phyloP scores from a whole-genome alignment of 2,797 vertebrate species.

The Rhinophrynus dorsalis region DNA sequence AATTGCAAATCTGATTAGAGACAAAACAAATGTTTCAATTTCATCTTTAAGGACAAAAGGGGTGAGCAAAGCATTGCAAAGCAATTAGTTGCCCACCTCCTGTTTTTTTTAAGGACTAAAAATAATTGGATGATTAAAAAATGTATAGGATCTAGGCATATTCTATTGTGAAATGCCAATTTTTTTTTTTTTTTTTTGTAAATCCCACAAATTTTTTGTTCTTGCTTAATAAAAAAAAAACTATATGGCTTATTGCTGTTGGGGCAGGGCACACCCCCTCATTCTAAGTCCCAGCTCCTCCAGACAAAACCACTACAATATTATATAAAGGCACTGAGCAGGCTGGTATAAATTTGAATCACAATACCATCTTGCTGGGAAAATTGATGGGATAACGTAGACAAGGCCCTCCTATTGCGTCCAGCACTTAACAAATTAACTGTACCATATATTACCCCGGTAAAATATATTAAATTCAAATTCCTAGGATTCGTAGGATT shows the following conservation, averaged over 20 bases:
- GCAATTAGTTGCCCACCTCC: no score
- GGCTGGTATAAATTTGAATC: slow-evolving; percentile 41
- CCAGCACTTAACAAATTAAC: slow-evolving; percentile 11
- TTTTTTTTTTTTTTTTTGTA: no score
- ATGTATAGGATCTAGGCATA: no score
- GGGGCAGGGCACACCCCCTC: not conserved
- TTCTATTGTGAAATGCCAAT: no score
- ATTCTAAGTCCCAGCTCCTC: slow-evolving; percentile 35
- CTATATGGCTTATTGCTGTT: not conserved
- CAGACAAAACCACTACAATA: slow-evolving; percentile 23
- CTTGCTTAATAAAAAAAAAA: not conserved
- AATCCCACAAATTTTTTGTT: no score
- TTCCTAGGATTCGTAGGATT: slow-evolving; percentile 1
- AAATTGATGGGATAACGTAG: slow-evolving; percentile 9
- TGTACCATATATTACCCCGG: not conserved
- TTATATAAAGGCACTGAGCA: slow-evolving; percentile 47
- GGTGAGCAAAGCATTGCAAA: no score
- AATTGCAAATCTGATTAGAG: no score
- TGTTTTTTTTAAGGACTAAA: no score
- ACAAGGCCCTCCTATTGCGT: slow-evolving; percentile 1
- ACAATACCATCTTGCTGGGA: slow-evolving; percentile 38
- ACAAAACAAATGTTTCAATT: no score
- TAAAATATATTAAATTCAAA: not conserved
- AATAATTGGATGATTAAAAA: no score
- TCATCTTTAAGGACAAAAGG: no score